These are phyloP conservation scores for Drosophila repleta DNA, from an alignment of 1,140 invertebrate species.

Conservation along the genomic window DNA sequence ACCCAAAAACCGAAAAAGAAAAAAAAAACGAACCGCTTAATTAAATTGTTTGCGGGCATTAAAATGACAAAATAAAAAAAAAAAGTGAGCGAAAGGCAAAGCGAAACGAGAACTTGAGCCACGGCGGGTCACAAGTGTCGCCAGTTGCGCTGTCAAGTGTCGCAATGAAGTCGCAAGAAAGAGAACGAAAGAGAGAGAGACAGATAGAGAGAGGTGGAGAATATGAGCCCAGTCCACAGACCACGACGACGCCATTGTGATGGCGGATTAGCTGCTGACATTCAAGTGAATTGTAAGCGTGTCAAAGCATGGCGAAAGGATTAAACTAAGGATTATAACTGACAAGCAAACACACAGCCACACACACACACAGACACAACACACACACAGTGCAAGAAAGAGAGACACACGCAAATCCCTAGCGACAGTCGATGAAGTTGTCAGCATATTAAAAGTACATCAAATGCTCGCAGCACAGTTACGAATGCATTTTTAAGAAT, in stretches of 20 bases:
- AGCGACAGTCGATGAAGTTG: conserved; percentile 29
- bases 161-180: conserved; percentile 41
- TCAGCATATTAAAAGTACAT: conserved; percentile 28
- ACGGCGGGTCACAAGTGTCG: conserved; percentile 63
- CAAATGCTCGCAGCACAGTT: background rate
- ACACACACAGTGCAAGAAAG: background rate
- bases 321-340: conserved; percentile 71
- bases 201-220: background rate
- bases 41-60: conserved; percentile 81
- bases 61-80: conserved; percentile 70
- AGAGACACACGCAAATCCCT: background rate
- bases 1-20: conserved; percentile 15
- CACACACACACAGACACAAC: conserved; percentile 5
- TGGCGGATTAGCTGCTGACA: conserved; percentile 75
- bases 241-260: conserved; percentile 58
- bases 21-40: conserved; percentile 72
- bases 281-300: conserved; percentile 77
- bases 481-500: background rate
- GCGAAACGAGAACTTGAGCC: conserved; percentile 71
- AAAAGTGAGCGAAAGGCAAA: conserved; percentile 36
- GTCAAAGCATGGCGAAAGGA: conserved; percentile 76
- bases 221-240: conserved; percentile 3
- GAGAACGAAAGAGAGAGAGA: too few species aligned
- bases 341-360: conserved; percentile 19
- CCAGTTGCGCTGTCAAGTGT: conserved; percentile 47